Conservation (phyloP, 2,888 invertebrate species). For the Nomada ferruginata region DNA sequence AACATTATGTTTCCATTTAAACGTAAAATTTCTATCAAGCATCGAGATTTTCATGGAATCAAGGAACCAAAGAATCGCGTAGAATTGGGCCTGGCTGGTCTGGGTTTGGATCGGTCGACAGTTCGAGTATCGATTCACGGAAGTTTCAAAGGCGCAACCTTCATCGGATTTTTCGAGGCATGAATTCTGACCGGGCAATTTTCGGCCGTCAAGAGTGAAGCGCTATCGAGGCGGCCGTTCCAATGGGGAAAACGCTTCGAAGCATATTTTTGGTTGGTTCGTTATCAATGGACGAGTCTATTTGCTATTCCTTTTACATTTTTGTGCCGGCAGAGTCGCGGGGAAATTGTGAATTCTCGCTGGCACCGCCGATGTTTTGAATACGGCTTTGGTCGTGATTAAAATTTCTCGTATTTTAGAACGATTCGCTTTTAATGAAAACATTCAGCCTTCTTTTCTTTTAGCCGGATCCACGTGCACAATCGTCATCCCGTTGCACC, state of each 20-base stretch:
- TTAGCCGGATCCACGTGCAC: not conserved
- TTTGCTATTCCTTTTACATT: slow-evolving; percentile 32
- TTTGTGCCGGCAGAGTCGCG: not conserved
- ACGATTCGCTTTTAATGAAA: slow-evolving; percentile 24
- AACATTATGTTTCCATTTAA: too few species aligned
- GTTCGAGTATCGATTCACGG: not conserved
- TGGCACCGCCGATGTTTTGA: not conserved
- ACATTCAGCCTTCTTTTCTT: not conserved
- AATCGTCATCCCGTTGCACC: not conserved
- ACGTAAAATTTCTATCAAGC: too few species aligned
- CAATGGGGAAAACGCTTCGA: slow-evolving; percentile 22
- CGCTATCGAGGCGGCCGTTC: not conserved
- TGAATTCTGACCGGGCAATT: slow-evolving; percentile 48
- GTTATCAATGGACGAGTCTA: slow-evolving; percentile 47
- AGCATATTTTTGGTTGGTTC: slow-evolving; percentile 52
- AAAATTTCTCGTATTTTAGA: slow-evolving; percentile 30
- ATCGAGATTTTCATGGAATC: too few species aligned
- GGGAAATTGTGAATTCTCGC: slow-evolving; percentile 12
- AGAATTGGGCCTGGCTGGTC: not conserved
- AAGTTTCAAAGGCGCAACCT: slow-evolving; percentile 43
- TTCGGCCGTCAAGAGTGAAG: slow-evolving; percentile 15
- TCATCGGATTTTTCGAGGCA: slow-evolving; percentile 46
- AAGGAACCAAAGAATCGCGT: too few species aligned
- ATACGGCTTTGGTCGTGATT: slow-evolving; percentile 19
- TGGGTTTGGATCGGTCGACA: slow-evolving; percentile 1